phyloP scores from a whole-genome alignment of 2,888 invertebrate species.

The Drosophila histrio region DNA sequence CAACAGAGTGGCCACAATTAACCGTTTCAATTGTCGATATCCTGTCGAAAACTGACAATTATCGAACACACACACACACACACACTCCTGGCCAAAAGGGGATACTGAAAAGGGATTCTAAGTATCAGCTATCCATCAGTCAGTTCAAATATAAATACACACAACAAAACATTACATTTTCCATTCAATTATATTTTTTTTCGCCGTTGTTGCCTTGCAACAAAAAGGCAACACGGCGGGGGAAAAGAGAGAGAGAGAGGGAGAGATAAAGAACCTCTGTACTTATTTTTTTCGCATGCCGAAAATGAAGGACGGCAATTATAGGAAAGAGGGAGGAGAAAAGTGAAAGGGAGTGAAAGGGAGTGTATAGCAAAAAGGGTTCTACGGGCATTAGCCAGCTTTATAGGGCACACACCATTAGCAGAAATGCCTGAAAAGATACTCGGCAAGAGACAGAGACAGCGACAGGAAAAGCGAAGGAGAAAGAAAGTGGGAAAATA shows the following conservation, averaged over 20 bases:
- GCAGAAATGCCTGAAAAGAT: slow-evolving; percentile 43
- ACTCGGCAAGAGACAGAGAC: neutral
- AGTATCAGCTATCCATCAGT: slow-evolving; percentile 33
- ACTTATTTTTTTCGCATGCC: slow-evolving; percentile 43
- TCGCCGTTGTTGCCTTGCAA: slow-evolving; percentile 40
- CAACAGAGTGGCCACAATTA: slow-evolving; percentile 53
- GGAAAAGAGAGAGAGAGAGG: neutral
- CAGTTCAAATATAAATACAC: slow-evolving; percentile 45
- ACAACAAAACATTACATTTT: slow-evolving; percentile 63
- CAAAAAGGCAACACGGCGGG: slow-evolving; percentile 26
- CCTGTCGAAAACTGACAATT: slow-evolving; percentile 46
- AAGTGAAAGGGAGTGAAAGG: slow-evolving; percentile 21
- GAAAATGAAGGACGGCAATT: slow-evolving; percentile 49
- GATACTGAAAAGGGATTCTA: neutral
- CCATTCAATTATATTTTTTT: slow-evolving; percentile 52
- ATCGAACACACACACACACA: slow-evolving; percentile 22
- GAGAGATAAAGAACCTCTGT: slow-evolving; percentile 10
- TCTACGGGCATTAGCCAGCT: slow-evolving; percentile 60
- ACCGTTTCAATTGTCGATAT: slow-evolving; percentile 52
- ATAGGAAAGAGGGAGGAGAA: slow-evolving; percentile 21
- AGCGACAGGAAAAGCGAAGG: neutral
- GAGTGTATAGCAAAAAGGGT: slow-evolving; percentile 41
- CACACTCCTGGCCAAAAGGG: neutral
- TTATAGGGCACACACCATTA: slow-evolving; percentile 66
- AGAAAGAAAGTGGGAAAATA: neutral